A percentile compares a stretch with the other conserved stretches of the same genome.
Conservation (phyloP, 2,797 vertebrate species). For the Staurois parvus region DNA sequence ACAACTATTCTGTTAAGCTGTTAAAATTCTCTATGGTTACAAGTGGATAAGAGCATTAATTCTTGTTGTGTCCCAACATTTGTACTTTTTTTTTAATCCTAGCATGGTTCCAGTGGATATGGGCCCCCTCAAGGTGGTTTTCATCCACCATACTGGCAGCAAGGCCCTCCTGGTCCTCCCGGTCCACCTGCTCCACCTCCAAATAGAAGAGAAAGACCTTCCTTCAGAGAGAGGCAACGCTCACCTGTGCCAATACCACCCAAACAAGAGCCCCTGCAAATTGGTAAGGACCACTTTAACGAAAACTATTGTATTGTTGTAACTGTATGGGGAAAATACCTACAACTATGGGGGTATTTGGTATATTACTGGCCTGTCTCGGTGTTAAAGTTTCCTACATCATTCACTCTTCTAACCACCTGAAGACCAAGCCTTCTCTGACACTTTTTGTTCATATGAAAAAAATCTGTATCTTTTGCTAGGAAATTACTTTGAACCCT, state of each 20-base stretch:
- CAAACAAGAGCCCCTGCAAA: constrained; percentile 88
- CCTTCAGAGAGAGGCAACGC: constrained; percentile 92
- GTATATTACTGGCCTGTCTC: too few relatives aligned
- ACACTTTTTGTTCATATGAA: too few relatives aligned
- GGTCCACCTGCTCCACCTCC: constrained; percentile 86
- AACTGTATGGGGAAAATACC: too few relatives aligned
- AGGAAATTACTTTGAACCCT: too few relatives aligned
- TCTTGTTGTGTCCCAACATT: too few relatives aligned
- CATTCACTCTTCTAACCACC: too few relatives aligned
- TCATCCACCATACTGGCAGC: constrained; percentile 94
- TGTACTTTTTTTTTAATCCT: constrained; percentile 47
- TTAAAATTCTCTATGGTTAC: background rate
- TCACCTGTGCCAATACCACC: constrained; percentile 92
- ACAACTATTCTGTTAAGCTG: background rate
- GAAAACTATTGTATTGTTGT: too few relatives aligned
- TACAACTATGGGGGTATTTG: too few relatives aligned
- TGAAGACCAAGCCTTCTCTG: too few relatives aligned
- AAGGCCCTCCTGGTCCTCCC: constrained; percentile 87
- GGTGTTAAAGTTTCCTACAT: too few relatives aligned
- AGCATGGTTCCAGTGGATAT: constrained; percentile 95
- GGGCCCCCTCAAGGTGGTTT: constrained; percentile 89
- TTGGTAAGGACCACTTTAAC: constrained; percentile 76
- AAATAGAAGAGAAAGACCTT: constrained; percentile 91
- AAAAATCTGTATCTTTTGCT: too few relatives aligned
- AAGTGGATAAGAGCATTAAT: background rate